Percentiles rank a stretch among this genome's conserved stretches.
phyloP scores from a whole-genome alignment of 2,113 vertebrate species.

The Chauna torquata region DNA sequence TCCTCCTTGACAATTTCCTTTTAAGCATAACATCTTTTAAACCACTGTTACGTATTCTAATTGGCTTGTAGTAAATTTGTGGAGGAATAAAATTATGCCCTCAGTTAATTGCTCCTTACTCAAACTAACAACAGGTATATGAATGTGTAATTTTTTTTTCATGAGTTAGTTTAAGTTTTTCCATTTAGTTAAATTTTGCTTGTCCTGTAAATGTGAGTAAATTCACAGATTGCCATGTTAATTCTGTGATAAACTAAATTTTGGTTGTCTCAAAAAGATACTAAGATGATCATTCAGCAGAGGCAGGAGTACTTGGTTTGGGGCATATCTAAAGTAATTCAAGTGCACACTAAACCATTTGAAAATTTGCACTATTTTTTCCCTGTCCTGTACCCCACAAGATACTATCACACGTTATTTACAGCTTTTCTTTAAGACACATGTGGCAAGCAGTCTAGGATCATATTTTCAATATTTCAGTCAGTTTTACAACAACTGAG shows the following conservation, averaged over 20 bases:
- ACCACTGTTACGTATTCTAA: background rate
- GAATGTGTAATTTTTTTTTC: background rate
- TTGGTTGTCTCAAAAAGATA: background rate
- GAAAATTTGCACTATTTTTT: background rate
- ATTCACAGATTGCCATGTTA: background rate
- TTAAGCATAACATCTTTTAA: background rate
- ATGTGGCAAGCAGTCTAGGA: background rate
- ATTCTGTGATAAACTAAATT: background rate
- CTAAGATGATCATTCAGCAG: background rate
- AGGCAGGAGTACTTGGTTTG: background rate
- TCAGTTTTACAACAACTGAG: background rate
- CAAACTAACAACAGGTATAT: background rate
- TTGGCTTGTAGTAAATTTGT: background rate
- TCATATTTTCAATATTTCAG: background rate
- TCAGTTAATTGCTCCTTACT: background rate
- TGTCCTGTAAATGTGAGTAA: background rate
- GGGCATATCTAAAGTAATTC: background rate
- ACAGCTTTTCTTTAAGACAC: background rate
- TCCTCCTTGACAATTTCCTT: background rate
- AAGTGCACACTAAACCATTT: background rate
- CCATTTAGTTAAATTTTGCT: background rate
- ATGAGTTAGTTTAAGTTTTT: background rate
- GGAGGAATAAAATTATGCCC: background rate
- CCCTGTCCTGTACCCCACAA: too few relatives aligned
- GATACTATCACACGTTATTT: accelerated